Conservation (phyloP, 1,140 invertebrate species). For the Atopsyche davidsoni region DNA sequence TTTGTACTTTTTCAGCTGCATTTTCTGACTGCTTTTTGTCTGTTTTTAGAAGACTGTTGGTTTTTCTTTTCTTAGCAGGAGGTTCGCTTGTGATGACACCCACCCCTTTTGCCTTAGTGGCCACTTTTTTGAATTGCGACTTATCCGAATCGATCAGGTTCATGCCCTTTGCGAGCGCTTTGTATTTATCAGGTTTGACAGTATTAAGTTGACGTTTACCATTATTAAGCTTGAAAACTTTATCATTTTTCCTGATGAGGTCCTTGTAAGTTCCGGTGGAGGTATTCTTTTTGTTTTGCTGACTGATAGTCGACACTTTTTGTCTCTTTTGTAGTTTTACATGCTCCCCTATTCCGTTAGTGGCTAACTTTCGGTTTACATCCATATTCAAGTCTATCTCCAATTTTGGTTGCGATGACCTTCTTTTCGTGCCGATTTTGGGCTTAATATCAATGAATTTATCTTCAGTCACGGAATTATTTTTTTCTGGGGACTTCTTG, state of each 20-base stretch:
- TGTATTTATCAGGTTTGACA: constrained; percentile 25
- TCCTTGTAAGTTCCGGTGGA: constrained; percentile 39
- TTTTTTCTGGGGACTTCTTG: constrained; percentile 28
- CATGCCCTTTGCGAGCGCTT: constrained; percentile 31
- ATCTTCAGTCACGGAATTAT: too few species aligned
- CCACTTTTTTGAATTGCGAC: constrained; percentile 38
- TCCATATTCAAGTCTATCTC: constrained; percentile 47
- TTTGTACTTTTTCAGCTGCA: constrained; percentile 20
- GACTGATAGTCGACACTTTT: constrained; percentile 48
- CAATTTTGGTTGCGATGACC: constrained; percentile 43
- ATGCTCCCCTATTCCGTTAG: constrained; percentile 48
- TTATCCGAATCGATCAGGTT: constrained; percentile 32
- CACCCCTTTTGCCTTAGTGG: constrained; percentile 20
- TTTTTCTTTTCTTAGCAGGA: constrained; percentile 28
- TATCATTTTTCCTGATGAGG: constrained; percentile 39
- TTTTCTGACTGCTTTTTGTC: constrained; percentile 32
- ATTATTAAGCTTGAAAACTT: constrained; percentile 38
- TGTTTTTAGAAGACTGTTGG: constrained; percentile 25
- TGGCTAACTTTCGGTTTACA: constrained; percentile 42
- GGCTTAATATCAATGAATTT: constrained; percentile 43
- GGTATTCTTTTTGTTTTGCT: constrained; percentile 10
- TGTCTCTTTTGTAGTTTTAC: constrained; percentile 50
- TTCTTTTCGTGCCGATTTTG: constrained; percentile 38
- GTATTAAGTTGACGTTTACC: constrained; percentile 40
- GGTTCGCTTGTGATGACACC: constrained; percentile 10